Evolutionary conservation across 2,113 vertebrate genomes (phyloP), one percentile per base, ranked within the genome.

Genomic region (Mionectes macconnelli): DNA sequence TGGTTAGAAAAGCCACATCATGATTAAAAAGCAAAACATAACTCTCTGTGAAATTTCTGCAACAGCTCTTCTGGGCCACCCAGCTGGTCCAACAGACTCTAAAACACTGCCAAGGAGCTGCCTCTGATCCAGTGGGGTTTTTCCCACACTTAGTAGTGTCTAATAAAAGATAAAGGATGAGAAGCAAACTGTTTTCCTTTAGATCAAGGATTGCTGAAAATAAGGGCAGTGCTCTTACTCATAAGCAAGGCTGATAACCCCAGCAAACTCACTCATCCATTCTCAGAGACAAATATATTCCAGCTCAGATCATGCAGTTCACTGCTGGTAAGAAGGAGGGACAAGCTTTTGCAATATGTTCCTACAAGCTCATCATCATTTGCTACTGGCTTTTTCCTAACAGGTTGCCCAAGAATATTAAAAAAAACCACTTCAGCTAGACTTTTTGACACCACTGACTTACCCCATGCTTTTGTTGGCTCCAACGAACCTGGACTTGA

Each of bases 181-280:
- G 75, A 84, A 84, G 21, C 31, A 53, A 80, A 45, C 9, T 87
- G 40, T 56, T 89, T 82, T 52, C 74, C 40, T 72, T 64, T 73
- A 66, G 87, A 40, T 20, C 60, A 78, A 83, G 2, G 0, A 37
- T 3, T 87, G 81, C 77, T 94, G 87, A 76, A 75, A 92, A 66
- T 74, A 85, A 89, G 66, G 91, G 77, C 94, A 93, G 53, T 87
- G 91, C 84, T 84, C 52, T 96, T 89, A 95, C 84, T 94, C 93
- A 95, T 24, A 55, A 70, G 33, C 67, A 88, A 84, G 56, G 21
- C 57, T 62, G 39, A 49, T 84, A 92, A 92, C 78, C 59, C 84
- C 84, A 63, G 57, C n/a, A 82, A 89, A 60, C 64, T 84, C 93
- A 72, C 50, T 84, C 89, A 87, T 69, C 62, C 62, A 2, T 87